Evolutionary conservation across 2,113 vertebrate genomes (phyloP), one percentile per base, ranked within the genome.

Genomic region (Paramormyrops kingsleyae): DNA sequence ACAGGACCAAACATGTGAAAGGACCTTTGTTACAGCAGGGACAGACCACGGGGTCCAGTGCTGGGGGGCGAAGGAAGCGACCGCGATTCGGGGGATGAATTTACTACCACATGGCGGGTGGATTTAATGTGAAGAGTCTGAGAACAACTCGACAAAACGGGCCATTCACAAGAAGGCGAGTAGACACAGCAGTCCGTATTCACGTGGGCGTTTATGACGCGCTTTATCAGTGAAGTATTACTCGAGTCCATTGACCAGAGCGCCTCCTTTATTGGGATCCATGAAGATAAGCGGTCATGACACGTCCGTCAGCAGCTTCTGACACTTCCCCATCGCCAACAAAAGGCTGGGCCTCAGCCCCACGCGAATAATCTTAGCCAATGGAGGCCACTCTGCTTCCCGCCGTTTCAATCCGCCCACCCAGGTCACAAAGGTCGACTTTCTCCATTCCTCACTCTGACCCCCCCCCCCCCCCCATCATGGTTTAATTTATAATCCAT

Each of bases 61-160:
- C 70, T 39, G 1, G 35, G 12, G 10, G 19, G 21, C 10, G n/a
- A 39, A 19, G 15, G 70, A 17, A 39, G 5, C 42, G 21, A 46
- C 19, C 39, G 19, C 21, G 4, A 56, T 52, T 53, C 21, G 52
- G 62, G 88, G 90, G 89, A 59, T 90, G 89, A 80, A 90, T 88
- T 89, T 90, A 50, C 44, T n/a, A 74, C 66, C 52, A 50, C 35
- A 9, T 10, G 53, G 50, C 46, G 46, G 53, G 15, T 39, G 27
- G 31, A 88, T 56, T 83, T 59, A 35, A 49, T 35, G 39, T 17
- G 35, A 86, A 89, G 27, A 77, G 17, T 9, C 44, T 52, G 42
- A 90, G 46, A 27, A 50, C 27, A 3, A 59, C 59, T 80, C 70
- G 17, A 90, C 59, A 90, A 80, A 70, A 89, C 70, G 0, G 53